Base-by-base conservation (phyloP, 2,113 vertebrate species). In the Girardinichthys multiradiatus region DNA sequence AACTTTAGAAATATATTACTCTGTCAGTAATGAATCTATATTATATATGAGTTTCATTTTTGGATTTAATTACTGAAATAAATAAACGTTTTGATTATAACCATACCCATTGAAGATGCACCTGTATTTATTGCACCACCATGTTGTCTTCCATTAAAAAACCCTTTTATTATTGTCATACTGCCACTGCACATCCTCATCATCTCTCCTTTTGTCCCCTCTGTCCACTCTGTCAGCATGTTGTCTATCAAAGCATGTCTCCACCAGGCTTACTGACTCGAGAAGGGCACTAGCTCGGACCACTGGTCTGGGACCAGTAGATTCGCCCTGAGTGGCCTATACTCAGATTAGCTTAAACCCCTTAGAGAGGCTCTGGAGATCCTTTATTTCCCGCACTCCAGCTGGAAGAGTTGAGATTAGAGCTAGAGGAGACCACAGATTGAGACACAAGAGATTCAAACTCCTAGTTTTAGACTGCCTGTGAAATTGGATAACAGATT, bases 401-500 rank as follows among this genome's bases (percentile, higher is more conserved):
- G 85, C 89, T 92, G 89, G 82, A 92, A 62, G 77, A 90, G 83
- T 80, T 71, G 54, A 91, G 90, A 92, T 92, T 91, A 90, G 89
- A 87, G 67, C n/a, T 8, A 59, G 85, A 80, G 72, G 79, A 84
- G 86, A 83, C 75, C 76, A 76, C 75, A 87, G 86, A 91, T 86
- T 78, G 76, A 88, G 81, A 86, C 89, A 84, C 86, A 12, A 62
- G 88, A 89, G 90, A 88, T 85, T 89, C 76, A 42, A 82, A 87
- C 83, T 83, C 79, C 74, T 58, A 48, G 89, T 85, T 90, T 88
- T 87, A 87, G 91, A 76, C 81, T 51, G 81, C 73, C 87, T 92
- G 90, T 90, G 84, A 90, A 92, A 92, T 87, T 89, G 88, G 89
- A 91, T 91, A 92, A 90, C 86, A 90, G 88, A 91, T 92, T 89